Percentiles rank a stretch among this genome's conserved stretches.
Conservation (phyloP, 2,888 invertebrate genomes). For the Tillus elongatus region DNA sequence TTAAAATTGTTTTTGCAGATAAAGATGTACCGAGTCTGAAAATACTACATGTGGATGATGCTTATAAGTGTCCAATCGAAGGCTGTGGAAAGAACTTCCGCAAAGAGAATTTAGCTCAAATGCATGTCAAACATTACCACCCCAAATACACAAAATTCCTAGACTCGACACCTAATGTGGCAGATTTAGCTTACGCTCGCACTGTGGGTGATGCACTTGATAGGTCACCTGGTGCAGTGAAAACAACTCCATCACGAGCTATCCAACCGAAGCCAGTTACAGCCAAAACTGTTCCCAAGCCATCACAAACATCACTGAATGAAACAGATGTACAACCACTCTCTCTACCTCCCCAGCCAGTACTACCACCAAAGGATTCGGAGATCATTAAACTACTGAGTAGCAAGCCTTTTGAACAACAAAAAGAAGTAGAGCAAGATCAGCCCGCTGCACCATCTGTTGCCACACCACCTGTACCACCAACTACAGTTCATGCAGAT, state of each 20-base stretch:
- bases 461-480: constrained; percentile 33
- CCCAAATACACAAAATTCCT: constrained; percentile 66
- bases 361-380: constrained; percentile 27
- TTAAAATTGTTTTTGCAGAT: not conserved
- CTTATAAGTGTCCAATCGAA: constrained; percentile 64
- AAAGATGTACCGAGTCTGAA: constrained; percentile 28
- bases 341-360: constrained; percentile 22
- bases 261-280: constrained; percentile 15
- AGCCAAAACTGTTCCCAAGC: constrained; percentile 14
- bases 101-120: constrained; percentile 81
- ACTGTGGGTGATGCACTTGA: constrained; percentile 55
- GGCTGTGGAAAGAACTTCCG: constrained; percentile 84
- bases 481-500: constrained; percentile 25
- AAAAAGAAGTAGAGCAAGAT: constrained; percentile 18
- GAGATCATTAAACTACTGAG: constrained; percentile 37
- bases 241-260: constrained; percentile 17
- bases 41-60: constrained; percentile 53
- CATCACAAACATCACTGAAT: constrained; percentile 14
- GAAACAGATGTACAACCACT: constrained; percentile 16
- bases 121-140: constrained; percentile 94
- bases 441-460: constrained; percentile 29
- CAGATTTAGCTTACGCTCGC: constrained; percentile 75
- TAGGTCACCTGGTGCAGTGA: constrained; percentile 28
- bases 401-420: constrained; percentile 28
- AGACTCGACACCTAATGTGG: constrained; percentile 75